Evolutionary conservation across 2,888 invertebrate species (phyloP), one percentile per base, ranked within the genome.

Genomic region (Leptinotarsa haldemani): DNA sequence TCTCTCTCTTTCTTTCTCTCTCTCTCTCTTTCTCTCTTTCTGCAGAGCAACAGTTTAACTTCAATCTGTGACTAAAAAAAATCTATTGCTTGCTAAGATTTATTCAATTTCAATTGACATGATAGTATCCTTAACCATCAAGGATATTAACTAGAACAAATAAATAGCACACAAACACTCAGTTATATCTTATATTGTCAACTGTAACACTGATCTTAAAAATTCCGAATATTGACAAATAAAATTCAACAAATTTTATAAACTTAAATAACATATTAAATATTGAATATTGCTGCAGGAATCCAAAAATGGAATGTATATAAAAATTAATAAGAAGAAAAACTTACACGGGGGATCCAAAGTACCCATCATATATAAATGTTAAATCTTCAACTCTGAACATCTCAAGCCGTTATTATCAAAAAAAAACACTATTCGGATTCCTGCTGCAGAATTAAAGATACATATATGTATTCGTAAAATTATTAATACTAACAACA

Each of bases 21-120:
- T 22, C 0, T 25, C 4, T 25, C 4, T 25, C 0, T 25, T 4
- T 25, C 25, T 25, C 25, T 25, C 25, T 4, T 25, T 25, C 25
- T 25, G 25, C 25, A 30, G 30, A 30, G 30, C 1, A 1, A 30
- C 30, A 30, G 30, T 30, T 7, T 30, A 5, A 30, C 30, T 30
- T 30, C 1, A 9, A 40, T 9, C 30, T 40, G 30, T 9, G 9
- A 15, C 50, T 4, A n/a, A 64, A 13, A 30, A 30, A 64, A 64
- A 46, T n/a, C 9, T 64, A 30, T 65, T 30, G 13, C 40, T 56
- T 68, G 68, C 79, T 80, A 80, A 73, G 77, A 72, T 81, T 79
- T 80, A 80, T 80, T 80, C 70, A 80, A 81, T 70, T 78, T 78
- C 78, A 80, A 81, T 81, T 81, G 81, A 81, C 81, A 78, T 75